A percentile compares a stretch with the other conserved stretches of the same genome.
These are phyloP conservation scores for Pygoscelis antarcticus DNA, from an alignment of 2,113 vertebrate species.

Conservation along the genomic window DNA sequence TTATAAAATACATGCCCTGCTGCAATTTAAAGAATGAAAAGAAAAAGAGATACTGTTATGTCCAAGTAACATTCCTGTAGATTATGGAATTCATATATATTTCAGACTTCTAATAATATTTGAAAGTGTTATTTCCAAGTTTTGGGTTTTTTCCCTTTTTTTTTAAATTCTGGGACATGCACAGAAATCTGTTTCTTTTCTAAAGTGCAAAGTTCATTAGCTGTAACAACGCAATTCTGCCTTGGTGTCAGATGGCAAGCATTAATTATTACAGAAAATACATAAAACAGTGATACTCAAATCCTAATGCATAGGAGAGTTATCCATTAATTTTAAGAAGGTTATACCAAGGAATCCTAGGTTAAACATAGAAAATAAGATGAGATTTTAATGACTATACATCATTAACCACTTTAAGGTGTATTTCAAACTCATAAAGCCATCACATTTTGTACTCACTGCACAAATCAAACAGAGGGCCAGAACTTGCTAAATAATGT, in stretches of 20 bases:
- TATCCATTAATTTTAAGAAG: not conserved
- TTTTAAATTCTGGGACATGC: not conserved
- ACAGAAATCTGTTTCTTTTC: not conserved
- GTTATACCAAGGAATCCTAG: not conserved
- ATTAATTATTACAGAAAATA: slow-evolving; percentile 4
- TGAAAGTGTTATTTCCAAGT: not conserved
- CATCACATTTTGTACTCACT: not conserved
- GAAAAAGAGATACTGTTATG: not conserved
- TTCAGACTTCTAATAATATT: not conserved
- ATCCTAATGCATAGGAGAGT: not conserved
- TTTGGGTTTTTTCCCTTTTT: rapidly evolving
- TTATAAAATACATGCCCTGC: not conserved
- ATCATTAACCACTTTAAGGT: not conserved
- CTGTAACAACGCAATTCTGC: not conserved
- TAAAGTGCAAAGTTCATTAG: not conserved
- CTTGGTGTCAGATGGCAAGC: not conserved
- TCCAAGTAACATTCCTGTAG: not conserved
- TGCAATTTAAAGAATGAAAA: not conserved
- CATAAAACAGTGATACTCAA: not conserved
- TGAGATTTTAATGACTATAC: not conserved
- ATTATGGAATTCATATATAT: not conserved
- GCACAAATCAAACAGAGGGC: not conserved
- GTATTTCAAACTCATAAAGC: not conserved
- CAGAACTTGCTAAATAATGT: not conserved
- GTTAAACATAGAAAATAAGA: not conserved